Evolutionary conservation across 2,888 invertebrate genomes (phyloP), one percentile per base, ranked within the genome.

Genomic region (Rosalia funebris): DNA sequence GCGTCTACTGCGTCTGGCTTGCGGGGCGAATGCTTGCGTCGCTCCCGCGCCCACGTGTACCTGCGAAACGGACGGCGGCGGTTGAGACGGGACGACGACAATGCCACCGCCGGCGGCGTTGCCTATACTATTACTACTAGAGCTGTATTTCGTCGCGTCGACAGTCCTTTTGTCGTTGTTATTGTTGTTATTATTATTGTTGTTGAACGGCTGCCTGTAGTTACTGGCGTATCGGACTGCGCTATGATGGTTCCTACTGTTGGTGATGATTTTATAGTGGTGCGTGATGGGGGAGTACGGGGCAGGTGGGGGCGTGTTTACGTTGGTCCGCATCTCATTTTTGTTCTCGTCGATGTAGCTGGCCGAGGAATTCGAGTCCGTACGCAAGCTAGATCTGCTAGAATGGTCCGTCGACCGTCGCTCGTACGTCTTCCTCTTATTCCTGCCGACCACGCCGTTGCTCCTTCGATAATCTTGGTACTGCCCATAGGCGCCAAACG

Each of bases 321-420:
- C 62, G 7, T 46, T 48, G 1, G 63, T 66, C 9, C 63, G 54
- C 20, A 63, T 42, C 5, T 66, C 65, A 41, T 71, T 68, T 41
- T 62, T 66, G 36, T 63, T 68, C 32, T 71, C 69, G 57, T 69
- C 70, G 12, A 62, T 66, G 42, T 66, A 70, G 59, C 75, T 77
- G 3, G 77, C 75, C 11, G 78, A 77, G 0, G 77, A 77, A 56
- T 76, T 77, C 5, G 79, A 78, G 48, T 75, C 75, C 1, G 76
- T 76, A 20, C 77, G 71, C 20, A 72, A 36, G 44, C 72, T 76
- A 0, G 73, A 73, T 20, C 73, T 44, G 45, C 71, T 73, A 1
- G 75, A 75, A 19, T 71, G 65, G 36, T 74, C 72, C 36, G 68
- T 70, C 39, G 55, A 60, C 2, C 61, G 57, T 17, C 48, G 58